These are phyloP conservation scores for Brassicogethes aeneus DNA, from an alignment of 2,888 invertebrate species.

Conservation along the genomic window DNA sequence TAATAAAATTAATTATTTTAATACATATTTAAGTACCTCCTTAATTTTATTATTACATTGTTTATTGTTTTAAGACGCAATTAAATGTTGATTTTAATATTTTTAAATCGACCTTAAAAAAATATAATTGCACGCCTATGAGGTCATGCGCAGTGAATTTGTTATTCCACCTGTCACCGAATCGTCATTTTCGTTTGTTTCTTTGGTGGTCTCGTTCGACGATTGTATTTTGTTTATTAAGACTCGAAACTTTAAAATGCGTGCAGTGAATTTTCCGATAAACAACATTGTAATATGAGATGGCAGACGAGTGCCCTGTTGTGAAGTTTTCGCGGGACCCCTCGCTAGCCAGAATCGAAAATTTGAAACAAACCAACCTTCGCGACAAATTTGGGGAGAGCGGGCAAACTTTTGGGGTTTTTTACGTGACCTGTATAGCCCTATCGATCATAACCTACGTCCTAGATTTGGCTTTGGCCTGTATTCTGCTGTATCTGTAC, in stretches of 20 bases:
- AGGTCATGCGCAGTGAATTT: not conserved
- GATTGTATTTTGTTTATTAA: too few relatives aligned
- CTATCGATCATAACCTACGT: slow-evolving; percentile 42
- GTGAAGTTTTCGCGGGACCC: slow-evolving; percentile 40
- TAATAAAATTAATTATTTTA: too few relatives aligned
- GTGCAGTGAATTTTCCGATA: too few relatives aligned
- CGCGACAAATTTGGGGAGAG: slow-evolving; percentile 34
- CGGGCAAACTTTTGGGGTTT: slow-evolving; percentile 32
- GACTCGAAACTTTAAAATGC: too few relatives aligned
- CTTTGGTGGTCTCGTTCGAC: too few relatives aligned
- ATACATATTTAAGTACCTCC: too few relatives aligned
- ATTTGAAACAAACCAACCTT: slow-evolving; percentile 30
- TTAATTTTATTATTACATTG: too few relatives aligned
- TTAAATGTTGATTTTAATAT: not conserved
- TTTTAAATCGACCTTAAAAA: not conserved
- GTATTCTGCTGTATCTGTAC: slow-evolving; percentile 40
- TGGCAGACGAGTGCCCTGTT: slow-evolving; percentile 40
- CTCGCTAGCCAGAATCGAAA: slow-evolving; percentile 37
- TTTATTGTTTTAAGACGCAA: too few relatives aligned
- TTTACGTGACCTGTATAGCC: slow-evolving; percentile 39
- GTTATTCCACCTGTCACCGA: slow-evolving; percentile 2
- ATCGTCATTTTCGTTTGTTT: slow-evolving; percentile 7
- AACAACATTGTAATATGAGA: slow-evolving; percentile 25
- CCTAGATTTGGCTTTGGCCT: slow-evolving; percentile 38
- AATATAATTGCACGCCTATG: not conserved